Base-by-base conservation (phyloP, 2,113 vertebrate species). In the Lycaon pictus region DNA sequence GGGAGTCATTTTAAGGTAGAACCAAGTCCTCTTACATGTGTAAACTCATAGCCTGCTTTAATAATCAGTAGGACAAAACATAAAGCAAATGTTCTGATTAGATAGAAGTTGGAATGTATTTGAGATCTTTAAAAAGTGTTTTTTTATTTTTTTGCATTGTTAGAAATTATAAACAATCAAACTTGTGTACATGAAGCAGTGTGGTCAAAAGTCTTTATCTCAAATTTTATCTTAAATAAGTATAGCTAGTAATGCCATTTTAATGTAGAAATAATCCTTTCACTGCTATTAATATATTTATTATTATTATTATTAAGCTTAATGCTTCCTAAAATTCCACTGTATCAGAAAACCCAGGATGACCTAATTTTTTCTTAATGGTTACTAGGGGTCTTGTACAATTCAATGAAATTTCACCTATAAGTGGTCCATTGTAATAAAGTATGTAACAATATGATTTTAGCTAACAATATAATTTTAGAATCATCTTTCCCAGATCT, bases 381-480 rank as follows among this genome's bases (percentile, higher is more conserved):
- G 4, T 84, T 32, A 23, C 62, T 91, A 20, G n/a, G 3, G n/a
- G 32, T 93, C 8, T 93, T 86, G 0, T 56, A 96, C 13, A 84
- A 96, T 53, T 16, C 60, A 65, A 67, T 25, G 3, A 96, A 91
- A 95, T 93, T 81, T 53, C 0, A 91, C 12, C 0, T 72, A 12
- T 19, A 32, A 63, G 85, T 84, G 43, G 22, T 17, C 87, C 83
- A 62, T 27, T 58, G n/a, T 25, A 87, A 11, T 88, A 93, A 97
- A 93, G 2, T n/a, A 79, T 60, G 19, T 16, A n/a, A 92, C 51
- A 72, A 23, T 10, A n/a, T 88, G 74, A 77, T 72, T 97, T 88
- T 84, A 74, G 58, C 79, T 23, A 80, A 94, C 51, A 72, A 16
- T 10, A 37, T 85, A 79, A 72, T 77, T 97, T 88, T 81, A 77